Evolutionary conservation across 1,140 invertebrate genomes (phyloP), one percentile per base, ranked within the genome.

Genomic region (Diorhabda elongata): DNA sequence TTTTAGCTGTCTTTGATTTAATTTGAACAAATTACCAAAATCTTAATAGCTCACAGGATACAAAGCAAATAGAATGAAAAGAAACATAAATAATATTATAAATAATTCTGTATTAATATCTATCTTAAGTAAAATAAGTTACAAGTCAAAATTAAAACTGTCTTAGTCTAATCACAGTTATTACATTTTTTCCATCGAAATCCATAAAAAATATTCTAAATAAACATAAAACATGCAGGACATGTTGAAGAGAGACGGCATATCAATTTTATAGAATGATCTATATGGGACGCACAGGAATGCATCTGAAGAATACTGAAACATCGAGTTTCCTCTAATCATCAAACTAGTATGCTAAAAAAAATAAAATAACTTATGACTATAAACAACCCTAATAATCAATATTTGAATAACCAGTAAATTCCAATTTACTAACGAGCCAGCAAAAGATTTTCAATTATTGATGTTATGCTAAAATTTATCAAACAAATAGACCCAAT

Each of bases 271-370:
- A 8, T 52, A 4, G n/a, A 52, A 3, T 2, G 4, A 2, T 47
- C n/a, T 6, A 64, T 44, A 4, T 44, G 44, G 44, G 62, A 64
- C 64, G 47, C 64, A 66, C 56, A 11, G 67, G 67, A 68, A 68
- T 68, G 67, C 67, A 68, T 52, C 67, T 43, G 67, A 68, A 68
- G 45, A 67, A 68, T 68, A 63, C 60, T 64, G 60, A 41, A 5
- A 41, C 5, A 42, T 9, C 58, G 42, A 11, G n/a, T 67, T 61
- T 67, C 6, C 47, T 43, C n/a, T 11, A 41, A 45, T 62, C 3
- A 11, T 64, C 11, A 64, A 64, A 43, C 45, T 47, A 68, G 60
- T 68, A 63, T 41, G 41, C 67, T 68, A 60, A 26, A 68, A 68
- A 5, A 56, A 52, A 68, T 8, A 61, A 0, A 58, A 71, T 41